phyloP scores from a whole-genome alignment of 2,797 vertebrate genomes.

The Muscicapa striata region DNA sequence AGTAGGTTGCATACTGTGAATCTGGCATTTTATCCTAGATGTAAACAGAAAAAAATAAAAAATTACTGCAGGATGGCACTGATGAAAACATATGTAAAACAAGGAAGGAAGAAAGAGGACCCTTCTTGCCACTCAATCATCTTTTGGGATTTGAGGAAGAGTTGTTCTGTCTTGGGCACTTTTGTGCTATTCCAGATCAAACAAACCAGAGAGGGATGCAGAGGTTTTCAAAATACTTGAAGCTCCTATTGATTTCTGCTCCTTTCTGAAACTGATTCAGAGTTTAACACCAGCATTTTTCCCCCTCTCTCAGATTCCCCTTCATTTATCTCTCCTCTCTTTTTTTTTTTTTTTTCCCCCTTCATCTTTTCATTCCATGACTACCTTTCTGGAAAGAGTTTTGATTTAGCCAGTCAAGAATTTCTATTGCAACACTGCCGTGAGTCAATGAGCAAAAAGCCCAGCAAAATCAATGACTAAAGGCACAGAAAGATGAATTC shows the following conservation, averaged over 20 bases:
- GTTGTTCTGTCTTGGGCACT: neutral
- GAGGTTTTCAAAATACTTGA: neutral
- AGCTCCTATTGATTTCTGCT: neutral
- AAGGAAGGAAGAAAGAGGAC: neutral
- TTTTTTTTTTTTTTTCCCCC: neutral
- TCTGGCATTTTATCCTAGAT: neutral
- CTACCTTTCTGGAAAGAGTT: neutral
- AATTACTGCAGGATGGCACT: neutral
- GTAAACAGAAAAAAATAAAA: neutral
- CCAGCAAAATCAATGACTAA: neutral
- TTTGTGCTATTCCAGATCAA: neutral
- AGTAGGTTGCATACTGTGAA: too few species aligned
- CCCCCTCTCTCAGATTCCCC: neutral
- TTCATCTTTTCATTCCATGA: neutral
- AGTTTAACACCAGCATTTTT: neutral
- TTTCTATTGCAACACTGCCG: neutral
- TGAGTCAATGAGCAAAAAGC: neutral
- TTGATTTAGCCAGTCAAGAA: conserved; percentile 12
- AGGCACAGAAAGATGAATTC: neutral
- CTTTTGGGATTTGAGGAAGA: neutral
- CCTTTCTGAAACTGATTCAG: neutral
- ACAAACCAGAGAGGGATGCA: neutral
- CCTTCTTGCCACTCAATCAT: neutral
- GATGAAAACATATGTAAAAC: neutral
- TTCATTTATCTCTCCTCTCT: neutral